phyloP scores from a whole-genome alignment of 1,140 invertebrate genomes.

The Argopecten irradians region DNA sequence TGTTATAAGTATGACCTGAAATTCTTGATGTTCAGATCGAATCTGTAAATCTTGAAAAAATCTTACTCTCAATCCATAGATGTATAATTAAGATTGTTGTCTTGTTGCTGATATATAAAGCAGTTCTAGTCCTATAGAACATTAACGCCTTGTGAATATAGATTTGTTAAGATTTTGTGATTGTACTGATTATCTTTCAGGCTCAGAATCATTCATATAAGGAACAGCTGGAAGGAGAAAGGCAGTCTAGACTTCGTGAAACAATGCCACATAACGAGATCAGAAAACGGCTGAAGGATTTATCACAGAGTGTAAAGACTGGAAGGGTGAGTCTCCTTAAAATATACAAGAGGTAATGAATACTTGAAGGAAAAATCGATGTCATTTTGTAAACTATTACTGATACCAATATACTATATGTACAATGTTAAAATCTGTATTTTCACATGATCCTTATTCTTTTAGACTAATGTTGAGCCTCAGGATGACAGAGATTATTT shows the following conservation, averaged over 20 bases:
- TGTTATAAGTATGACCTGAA: not conserved
- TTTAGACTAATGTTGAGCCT: slow-evolving; percentile 60
- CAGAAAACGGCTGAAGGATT: slow-evolving; percentile 65
- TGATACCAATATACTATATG: too few species aligned
- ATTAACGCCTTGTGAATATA: not conserved
- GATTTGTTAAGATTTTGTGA: not conserved
- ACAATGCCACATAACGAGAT: slow-evolving; percentile 66
- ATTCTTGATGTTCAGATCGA: not conserved
- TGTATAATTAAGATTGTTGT: not conserved
- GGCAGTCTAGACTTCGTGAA: slow-evolving; percentile 53
- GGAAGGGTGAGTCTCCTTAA: slow-evolving; percentile 65
- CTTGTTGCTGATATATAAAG: not conserved
- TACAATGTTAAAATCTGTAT: not conserved
- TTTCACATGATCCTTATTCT: slow-evolving; percentile 9
- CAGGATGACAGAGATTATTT: slow-evolving; percentile 64
- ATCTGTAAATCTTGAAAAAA: not conserved
- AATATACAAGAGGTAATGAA: too few species aligned
- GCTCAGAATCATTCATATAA: slow-evolving; percentile 63
- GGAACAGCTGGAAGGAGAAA: slow-evolving; percentile 63
- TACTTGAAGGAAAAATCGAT: too few species aligned
- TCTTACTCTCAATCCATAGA: not conserved
- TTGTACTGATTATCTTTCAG: slow-evolving; percentile 51
- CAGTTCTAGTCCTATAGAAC: too few species aligned
- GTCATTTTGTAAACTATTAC: too few species aligned
- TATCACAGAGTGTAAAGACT: slow-evolving; percentile 66